A percentile compares a stretch with the other conserved stretches of the same genome.
phyloP scores from a whole-genome alignment of 64 coral and sea anemone genomes.

The Orbicella faveolata region DNA sequence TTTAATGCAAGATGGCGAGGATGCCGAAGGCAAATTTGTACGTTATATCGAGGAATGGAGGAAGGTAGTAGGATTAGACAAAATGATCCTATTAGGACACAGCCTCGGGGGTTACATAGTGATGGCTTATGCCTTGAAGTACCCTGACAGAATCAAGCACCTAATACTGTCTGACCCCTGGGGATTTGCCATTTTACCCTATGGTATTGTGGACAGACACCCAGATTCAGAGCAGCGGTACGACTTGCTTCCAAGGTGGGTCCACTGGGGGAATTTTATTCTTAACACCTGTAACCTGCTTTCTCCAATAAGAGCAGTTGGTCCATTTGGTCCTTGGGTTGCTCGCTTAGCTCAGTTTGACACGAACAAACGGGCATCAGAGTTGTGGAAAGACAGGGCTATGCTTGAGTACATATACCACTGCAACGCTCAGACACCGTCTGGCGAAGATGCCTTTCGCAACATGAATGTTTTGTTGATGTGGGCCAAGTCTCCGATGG shows the following conservation, averaged over 20 bases:
- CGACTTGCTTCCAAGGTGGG: conserved; percentile 69
- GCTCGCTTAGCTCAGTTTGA: conserved; percentile 59
- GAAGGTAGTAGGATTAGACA: conserved; percentile 71
- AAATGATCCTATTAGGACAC: conserved; percentile 88
- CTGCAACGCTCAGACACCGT: conserved; percentile 78
- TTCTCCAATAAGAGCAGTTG: conserved; percentile 61
- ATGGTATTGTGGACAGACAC: conserved; percentile 84
- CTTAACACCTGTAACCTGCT: conserved; percentile 74
- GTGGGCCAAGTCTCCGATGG: conserved; percentile 91
- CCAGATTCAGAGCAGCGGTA: conserved; percentile 43
- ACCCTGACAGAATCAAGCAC: conserved; percentile 83
- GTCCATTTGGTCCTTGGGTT: conserved; percentile 79
- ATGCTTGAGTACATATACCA: conserved; percentile 92
- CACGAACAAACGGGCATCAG: conserved; percentile 68
- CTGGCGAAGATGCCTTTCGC: conserved; percentile 89
- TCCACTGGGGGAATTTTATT: conserved; percentile 69
- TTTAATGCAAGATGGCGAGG: conserved; percentile 30
- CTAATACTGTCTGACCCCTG: conserved; percentile 92
- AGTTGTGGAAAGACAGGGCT: conserved; percentile 75
- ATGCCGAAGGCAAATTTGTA: conserved; percentile 73
- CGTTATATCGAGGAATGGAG: conserved; percentile 92
- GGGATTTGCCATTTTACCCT: conserved; percentile 95
- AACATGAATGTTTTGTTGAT: conserved; percentile 83
- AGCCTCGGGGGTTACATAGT: conserved; percentile 91
- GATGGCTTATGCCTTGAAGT: conserved; percentile 76